Percentiles rank a stretch among this genome's conserved stretches.
phyloP scores from a whole-genome alignment of 2,113 vertebrate genomes.

The Rhegmatorhina hoffmannsi region DNA sequence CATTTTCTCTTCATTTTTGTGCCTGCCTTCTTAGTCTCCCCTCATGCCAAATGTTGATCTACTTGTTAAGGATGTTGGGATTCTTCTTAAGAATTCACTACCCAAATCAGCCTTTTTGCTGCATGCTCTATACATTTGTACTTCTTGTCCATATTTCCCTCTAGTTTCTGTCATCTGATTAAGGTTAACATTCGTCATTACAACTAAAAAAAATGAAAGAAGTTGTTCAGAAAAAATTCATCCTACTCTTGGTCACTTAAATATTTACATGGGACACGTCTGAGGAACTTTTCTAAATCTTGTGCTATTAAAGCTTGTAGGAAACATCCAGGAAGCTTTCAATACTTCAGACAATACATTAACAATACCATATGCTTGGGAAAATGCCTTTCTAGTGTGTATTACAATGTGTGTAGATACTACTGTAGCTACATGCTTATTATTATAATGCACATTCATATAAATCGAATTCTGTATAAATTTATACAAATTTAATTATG shows the following conservation, averaged over 20 bases:
- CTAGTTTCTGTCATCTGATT: not conserved
- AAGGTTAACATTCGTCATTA: not conserved
- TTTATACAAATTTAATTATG: not conserved
- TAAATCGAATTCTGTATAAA: not conserved
- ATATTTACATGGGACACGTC: not conserved
- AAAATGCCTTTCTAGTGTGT: not conserved
- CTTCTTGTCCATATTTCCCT: not conserved
- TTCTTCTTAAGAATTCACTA: not conserved
- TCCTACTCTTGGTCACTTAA: not conserved
- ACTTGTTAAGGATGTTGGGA: not conserved
- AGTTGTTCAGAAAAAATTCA: not conserved
- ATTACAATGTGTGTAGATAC: not conserved
- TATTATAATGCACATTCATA: not conserved
- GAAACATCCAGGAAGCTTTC: not conserved
- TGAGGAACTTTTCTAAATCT: not conserved
- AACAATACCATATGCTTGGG: not conserved
- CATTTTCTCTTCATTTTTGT: not conserved
- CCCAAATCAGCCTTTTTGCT: not conserved
- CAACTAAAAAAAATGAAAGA: not conserved
- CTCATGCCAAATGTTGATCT: not conserved
- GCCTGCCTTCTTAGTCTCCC: not conserved
- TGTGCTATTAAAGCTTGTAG: not conserved
- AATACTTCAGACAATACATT: not conserved
- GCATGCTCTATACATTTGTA: fast-evolving
- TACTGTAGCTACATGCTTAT: not conserved